Evolutionary conservation across 2,797 vertebrate species (phyloP), one percentile per base, ranked within the genome.

Genomic region (Gadopsis marmoratus): DNA sequence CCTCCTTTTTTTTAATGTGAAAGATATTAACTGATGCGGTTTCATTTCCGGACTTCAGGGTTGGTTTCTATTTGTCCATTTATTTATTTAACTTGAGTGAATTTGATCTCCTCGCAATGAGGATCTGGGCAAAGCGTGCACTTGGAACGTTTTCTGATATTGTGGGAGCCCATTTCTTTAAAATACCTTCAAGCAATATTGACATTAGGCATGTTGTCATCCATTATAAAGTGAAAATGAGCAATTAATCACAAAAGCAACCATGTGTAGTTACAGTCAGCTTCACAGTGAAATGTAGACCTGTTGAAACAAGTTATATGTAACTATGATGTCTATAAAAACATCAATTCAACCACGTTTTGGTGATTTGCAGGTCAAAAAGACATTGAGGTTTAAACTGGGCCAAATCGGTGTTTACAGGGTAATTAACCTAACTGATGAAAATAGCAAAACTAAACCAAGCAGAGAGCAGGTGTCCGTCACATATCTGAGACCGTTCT

Each of bases 1-100:
- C 73, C 56, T 71, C 51, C 5, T n/a, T n/a, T 58, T 51, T 65
- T 43, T 71, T 39, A 26, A 59, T 71, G 16, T 45, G 9, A n/a
- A 43, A 31, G 35, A 53, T 13, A 17, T 55, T 50, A 2, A 23
- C n/a, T 0, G 19, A 47, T 39, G 29, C 7, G 7, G 8, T 51
- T 55, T 65, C 0, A 10, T 41, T 26, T 59, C 62, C 23, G 0
- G 9, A 31, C 13, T 48, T 21, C 4, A 17, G 16, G 10, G 0
- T 5, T 16, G 2, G 5, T 35, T 62, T 75, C 47, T 23, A 43
- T 75, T 63, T 43, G 29, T 75, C 21, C 14, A 7, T 41, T 56
- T 33, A n/a, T 33, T 4, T 76, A 37, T 10, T 37, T 35, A 56
- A 9, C 21, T 13, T 2, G 4, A 47, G 13, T 26, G 51, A 16